phyloP scores from a whole-genome alignment of 2,888 invertebrate genomes.

The Tenthredo scrophulariae region DNA sequence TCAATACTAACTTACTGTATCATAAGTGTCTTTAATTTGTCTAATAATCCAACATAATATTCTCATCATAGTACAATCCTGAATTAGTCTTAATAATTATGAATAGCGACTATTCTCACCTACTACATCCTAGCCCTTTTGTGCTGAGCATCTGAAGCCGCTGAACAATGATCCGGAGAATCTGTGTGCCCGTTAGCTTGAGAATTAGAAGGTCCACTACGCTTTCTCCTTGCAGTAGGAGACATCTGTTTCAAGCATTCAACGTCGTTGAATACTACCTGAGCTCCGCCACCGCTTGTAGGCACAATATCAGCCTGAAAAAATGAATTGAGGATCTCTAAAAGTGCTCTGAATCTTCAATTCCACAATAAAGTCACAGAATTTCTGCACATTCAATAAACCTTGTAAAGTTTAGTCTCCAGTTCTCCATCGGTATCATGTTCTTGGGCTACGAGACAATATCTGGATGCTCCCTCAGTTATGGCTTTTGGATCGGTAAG shows the following conservation, averaged over 20 bases:
- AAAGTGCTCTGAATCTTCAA: neutral
- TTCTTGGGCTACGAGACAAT: constrained; percentile 95
- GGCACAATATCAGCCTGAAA: constrained; percentile 93
- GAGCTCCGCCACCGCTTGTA: constrained; percentile 96
- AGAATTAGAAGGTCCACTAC: constrained; percentile 64
- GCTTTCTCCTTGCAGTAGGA: constrained; percentile 80
- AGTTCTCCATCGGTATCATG: constrained; percentile 95
- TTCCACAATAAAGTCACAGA: neutral
- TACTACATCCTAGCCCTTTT: constrained; percentile 65
- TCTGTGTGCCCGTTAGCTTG: constrained; percentile 50
- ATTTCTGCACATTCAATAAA: constrained; percentile 66
- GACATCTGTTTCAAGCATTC: constrained; percentile 93
- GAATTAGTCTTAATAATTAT: neutral
- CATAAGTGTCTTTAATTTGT: constrained; percentile 1
- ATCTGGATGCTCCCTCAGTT: constrained; percentile 84
- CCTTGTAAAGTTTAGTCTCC: constrained; percentile 95
- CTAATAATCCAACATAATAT: neutral
- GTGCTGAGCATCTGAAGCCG: constrained; percentile 58
- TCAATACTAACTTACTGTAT: neutral
- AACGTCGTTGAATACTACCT: constrained; percentile 96
- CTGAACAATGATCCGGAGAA: constrained; percentile 53
- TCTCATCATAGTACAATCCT: neutral
- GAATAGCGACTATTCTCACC: neutral
- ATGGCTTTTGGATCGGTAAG: constrained; percentile 87
- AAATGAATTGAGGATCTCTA: neutral